phyloP scores from a whole-genome alignment of 1,140 invertebrate genomes.

The Vollenhovia emeryi region DNA sequence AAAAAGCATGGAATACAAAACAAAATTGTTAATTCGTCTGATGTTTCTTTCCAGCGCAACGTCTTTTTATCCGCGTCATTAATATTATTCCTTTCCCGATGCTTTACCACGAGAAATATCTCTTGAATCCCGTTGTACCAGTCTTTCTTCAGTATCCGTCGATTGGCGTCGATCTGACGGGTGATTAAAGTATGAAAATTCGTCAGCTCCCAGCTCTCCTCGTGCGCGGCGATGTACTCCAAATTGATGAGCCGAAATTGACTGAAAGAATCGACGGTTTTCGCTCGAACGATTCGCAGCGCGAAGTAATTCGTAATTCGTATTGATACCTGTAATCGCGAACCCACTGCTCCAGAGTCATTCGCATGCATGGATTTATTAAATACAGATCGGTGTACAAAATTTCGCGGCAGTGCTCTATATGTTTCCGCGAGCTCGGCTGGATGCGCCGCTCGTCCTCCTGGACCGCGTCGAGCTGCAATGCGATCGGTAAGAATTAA shows the following conservation, averaged over 20 bases:
- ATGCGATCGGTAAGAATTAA: neutral
- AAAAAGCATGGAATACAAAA: neutral
- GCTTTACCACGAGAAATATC: conserved; percentile 84
- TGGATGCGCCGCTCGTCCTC: neutral
- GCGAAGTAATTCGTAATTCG: neutral
- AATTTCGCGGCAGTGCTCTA: conserved; percentile 14
- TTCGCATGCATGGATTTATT: conserved; percentile 81
- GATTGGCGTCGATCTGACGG: conserved; percentile 86
- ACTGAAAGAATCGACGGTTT: conserved; percentile 60
- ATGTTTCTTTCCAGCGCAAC: neutral
- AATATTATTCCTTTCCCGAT: neutral
- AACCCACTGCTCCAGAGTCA: conserved; percentile 78
- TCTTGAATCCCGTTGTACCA: conserved; percentile 89
- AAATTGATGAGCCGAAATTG: conserved; percentile 78
- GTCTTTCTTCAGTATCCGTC: conserved; percentile 85
- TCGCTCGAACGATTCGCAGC: neutral
- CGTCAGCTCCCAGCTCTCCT: conserved; percentile 87
- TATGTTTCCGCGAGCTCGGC: neutral
- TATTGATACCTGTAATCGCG: conserved; percentile 68
- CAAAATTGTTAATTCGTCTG: neutral
- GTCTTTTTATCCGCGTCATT: neutral
- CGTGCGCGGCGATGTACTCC: conserved; percentile 81
- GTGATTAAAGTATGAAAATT: conserved; percentile 86
- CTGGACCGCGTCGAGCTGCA: neutral
- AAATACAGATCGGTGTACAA: conserved; percentile 73